Evolutionary conservation across 1,140 invertebrate species (phyloP), one percentile per base, ranked within the genome.

Genomic region (Pseudomyrmex concolor): DNA sequence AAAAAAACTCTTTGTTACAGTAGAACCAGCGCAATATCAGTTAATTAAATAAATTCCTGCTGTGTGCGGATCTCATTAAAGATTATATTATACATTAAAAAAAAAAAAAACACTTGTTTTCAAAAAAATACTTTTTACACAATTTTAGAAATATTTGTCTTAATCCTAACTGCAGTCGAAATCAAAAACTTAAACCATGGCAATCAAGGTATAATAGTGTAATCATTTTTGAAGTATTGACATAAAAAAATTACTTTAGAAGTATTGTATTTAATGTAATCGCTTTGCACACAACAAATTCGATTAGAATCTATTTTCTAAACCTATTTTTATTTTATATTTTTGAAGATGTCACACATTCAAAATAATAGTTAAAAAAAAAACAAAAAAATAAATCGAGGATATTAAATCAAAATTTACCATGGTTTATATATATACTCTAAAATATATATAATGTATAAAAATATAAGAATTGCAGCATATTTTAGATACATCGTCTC

Each of bases 151-250:
- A 66, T 45, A 70, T 22, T 25, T 59, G 34, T 57, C 45, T 59
- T 45, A 66, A 57, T 45, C 48, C 15, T 54, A 59, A 80, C 45
- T 17, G 4, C 22, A 60, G 68, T 70, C 67, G 25, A 86, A 86
- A 86, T 83, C 15, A 51, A 25, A 17, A 83, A 59, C 34, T 82
- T 86, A 87, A 87, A 83, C 84, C 85, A 86, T 86, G 85, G 84
- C 71, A 87, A 87, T 43, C 34, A 7, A 34, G 71, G 10, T 54
- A 67, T 55, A 80, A 50, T 34, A 34, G 34, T 34, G 34, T 34
- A 34, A 34, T 34, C 34, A 34, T 0, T 5, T 7, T 70, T 8
- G 68, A 45, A 57, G 19, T 2, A 17, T 68, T 68, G 57, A 68
- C 3, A 55, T 57, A 57, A 57, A 78, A 68, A 22, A 68, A 66